Evolutionary conservation across 2,113 vertebrate genomes (phyloP), one percentile per base, ranked within the genome.

Genomic region (Mesitornis unicolor): DNA sequence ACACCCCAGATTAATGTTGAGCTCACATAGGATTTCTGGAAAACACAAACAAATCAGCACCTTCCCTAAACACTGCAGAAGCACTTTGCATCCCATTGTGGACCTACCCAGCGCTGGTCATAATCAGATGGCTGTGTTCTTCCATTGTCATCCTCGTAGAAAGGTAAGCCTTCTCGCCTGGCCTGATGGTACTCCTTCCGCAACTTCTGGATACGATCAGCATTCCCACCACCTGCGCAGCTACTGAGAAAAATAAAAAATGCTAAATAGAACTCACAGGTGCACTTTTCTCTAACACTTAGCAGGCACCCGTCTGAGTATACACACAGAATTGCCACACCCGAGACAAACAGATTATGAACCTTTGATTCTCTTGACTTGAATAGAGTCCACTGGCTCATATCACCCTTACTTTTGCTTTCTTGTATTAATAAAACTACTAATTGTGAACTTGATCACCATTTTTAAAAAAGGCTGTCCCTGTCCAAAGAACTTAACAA

Each of bases 131-230:
- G 98, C 54, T 98, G 97, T 10, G 97, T 82, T 76, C 98, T 97
- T 22, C 97, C 98, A 76, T 99, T 99, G 0, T 98, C 96, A 0
- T 99, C 99, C 79, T 99, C 99, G 29, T 98, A 99, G 28, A 99
- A 95, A 24, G 98, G 97, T 21, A 99, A 98, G 8, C 98, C 98
- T 59, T 99, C 99, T 83, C 99, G 91, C 54, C 98, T 98, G 33
- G 99, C 99, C 96, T 99, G 99, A n/a, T 99, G 98, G 95, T 99
- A 99, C 90, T 99, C 99, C 95, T 99, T 98, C 82, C 99, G 97
- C 53, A 99, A 85, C 97, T 98, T 98, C 98, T 99, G 99, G 98
- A 99, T 99, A 13, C 99, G 98, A 60, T 99, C 99, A 70, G 98
- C 97, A 38, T 98, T 99, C 91, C 95, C 97, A 38, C 87, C 87